A percentile compares a stretch with the other conserved stretches of the same genome.
Conservation (phyloP, 2,888 invertebrate species). For the Chelonus formosanus region DNA sequence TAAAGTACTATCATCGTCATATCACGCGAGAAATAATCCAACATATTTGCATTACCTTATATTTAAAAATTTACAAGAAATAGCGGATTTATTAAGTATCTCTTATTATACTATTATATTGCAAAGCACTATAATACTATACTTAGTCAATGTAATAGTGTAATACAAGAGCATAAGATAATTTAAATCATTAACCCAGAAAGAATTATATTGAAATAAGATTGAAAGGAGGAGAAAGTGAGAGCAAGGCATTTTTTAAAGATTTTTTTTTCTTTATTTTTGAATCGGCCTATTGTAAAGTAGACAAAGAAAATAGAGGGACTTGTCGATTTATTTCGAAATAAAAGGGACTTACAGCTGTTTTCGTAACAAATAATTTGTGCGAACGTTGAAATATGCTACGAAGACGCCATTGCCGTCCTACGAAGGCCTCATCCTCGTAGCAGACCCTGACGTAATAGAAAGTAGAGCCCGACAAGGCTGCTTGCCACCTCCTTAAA, state of each 20-base stretch:
- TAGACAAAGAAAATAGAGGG: constrained; percentile 16
- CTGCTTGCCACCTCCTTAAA: constrained; percentile 45
- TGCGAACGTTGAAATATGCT: constrained; percentile 20
- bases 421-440: constrained; percentile 49
- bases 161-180: not conserved
- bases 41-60: too few relatives aligned
- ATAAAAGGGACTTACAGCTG: constrained; percentile 27
- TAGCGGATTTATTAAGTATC: too few relatives aligned
- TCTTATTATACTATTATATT: too few relatives aligned
- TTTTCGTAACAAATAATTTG: constrained; percentile 35
- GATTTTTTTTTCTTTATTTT: constrained; percentile 2
- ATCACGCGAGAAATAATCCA: not conserved
- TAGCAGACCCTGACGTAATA: constrained; percentile 51
- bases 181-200: not conserved
- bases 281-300: not conserved
- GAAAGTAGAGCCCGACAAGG: constrained; percentile 55
- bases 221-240: constrained; percentile 22
- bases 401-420: constrained; percentile 45
- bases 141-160: too few relatives aligned
- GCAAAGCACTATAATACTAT: too few relatives aligned
- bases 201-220: not conserved
- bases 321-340: constrained; percentile 30
- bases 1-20: not conserved
- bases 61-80: too few relatives aligned
- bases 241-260: constrained; percentile 16